phyloP scores from a whole-genome alignment of 92 coral and sea anemone genomes.

The Porites lobata region DNA sequence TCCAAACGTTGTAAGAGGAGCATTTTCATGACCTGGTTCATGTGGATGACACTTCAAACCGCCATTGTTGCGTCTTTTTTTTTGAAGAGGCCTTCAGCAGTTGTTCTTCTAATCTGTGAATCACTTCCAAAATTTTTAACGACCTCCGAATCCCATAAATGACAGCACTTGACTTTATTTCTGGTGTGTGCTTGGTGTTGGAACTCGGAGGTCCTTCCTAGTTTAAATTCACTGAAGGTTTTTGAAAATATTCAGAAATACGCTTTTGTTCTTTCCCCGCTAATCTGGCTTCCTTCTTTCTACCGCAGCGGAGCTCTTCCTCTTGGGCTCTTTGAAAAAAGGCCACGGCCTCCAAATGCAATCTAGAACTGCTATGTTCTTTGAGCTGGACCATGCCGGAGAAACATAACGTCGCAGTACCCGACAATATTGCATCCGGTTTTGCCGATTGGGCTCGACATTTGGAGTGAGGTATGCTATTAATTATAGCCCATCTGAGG shows the following conservation, averaged over 20 bases:
- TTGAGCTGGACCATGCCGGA: conserved; percentile 35
- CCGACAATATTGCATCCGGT: not conserved
- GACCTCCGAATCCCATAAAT: conserved; percentile 53
- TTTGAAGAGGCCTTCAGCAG: conserved; percentile 9
- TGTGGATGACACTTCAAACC: not conserved
- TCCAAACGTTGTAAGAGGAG: conserved; percentile 17
- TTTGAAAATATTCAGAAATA: no score
- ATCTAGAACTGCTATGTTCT: conserved; percentile 28
- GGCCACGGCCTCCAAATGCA: conserved; percentile 44
- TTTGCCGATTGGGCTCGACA: no score
- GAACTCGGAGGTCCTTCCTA: conserved; percentile 25
- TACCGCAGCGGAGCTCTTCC: no score
- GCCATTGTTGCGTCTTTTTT: not conserved
- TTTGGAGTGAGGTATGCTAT: not conserved
- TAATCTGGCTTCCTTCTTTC: no score
- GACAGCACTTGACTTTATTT: conserved; percentile 13
- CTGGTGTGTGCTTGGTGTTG: conserved; percentile 9
- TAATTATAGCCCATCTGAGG: conserved; percentile 22
- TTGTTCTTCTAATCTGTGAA: conserved; percentile 33
- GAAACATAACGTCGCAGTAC: conserved; percentile 31
- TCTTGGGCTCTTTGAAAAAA: not conserved
- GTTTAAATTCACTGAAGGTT: conserved; percentile 13
- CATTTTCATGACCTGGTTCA: conserved; percentile 40
- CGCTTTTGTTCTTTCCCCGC: no score
- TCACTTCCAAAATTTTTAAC: conserved; percentile 22